Evolutionary conservation across 2,888 invertebrate genomes (phyloP).

Genomic region (Phytoseiulus persimilis): DNA sequence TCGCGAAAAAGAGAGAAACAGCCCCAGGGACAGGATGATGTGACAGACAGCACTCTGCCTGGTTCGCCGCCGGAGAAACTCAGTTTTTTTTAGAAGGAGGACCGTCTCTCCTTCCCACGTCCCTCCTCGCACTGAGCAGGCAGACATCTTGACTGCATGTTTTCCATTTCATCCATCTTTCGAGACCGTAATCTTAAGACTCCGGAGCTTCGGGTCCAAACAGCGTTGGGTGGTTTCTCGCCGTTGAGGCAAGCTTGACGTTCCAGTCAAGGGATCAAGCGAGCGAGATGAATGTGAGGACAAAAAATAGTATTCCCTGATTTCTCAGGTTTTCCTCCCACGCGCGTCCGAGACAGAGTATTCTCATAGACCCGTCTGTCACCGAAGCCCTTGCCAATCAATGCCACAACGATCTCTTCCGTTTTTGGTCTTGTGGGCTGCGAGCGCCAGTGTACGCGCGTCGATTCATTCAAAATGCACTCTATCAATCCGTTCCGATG

Average conservation of each 20-base stretch:
- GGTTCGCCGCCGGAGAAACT: not conserved
- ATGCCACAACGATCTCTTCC: too few species aligned
- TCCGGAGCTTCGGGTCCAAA: not conserved
- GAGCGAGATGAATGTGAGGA: not conserved
- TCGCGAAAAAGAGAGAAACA: not conserved
- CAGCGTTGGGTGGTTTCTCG: not conserved
- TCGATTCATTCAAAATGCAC: not conserved
- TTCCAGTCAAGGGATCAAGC: too few species aligned
- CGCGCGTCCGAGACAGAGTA: too few species aligned
- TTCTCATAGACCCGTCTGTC: too few species aligned
- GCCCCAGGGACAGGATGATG: not conserved
- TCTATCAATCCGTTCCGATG: not conserved
- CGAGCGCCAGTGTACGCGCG: not conserved
- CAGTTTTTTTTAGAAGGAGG: not conserved
- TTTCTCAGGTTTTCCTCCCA: too few species aligned
- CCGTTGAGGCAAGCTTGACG: not conserved
- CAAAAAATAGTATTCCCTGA: too few species aligned
- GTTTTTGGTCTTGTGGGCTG: not conserved
- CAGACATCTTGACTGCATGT: not conserved
- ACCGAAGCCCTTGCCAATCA: too few species aligned
- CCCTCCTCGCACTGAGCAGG: not conserved
- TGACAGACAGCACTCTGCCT: slow-evolving; percentile 5
- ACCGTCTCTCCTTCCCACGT: not conserved
- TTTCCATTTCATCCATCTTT: not conserved
- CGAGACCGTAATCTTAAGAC: not conserved